These are phyloP conservation scores for Pseudanteris insignis DNA, from an alignment of 2,888 invertebrate genomes.

Conservation along the genomic window DNA sequence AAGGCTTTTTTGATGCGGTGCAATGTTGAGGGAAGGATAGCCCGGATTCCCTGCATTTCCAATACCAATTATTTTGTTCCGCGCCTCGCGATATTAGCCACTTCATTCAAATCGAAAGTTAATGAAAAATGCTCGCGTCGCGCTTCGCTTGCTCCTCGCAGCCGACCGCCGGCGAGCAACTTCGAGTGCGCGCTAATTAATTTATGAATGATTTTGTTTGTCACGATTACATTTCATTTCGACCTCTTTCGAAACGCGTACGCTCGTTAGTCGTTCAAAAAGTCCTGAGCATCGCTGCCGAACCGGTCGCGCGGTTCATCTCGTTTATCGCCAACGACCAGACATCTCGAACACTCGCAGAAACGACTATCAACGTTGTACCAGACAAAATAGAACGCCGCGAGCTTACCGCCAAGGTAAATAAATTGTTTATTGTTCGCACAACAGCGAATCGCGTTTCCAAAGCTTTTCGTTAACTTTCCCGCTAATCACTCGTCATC, in stretches of 20 bases:
- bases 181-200: constrained; percentile 9
- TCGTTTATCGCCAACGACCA: constrained; percentile 25
- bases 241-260: constrained; percentile 4
- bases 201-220: constrained; percentile 17
- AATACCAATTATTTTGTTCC: constrained; percentile 43
- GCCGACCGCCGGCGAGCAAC: too few relatives aligned
- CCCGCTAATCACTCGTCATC: too few relatives aligned
- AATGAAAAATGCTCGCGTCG: constrained; percentile 29
- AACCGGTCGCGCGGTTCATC: constrained; percentile 23
- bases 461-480: too few relatives aligned
- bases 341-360: constrained; percentile 22
- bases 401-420: constrained; percentile 8
- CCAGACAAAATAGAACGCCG: constrained; percentile 13
- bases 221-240: constrained; percentile 15
- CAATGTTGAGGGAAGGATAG: constrained; percentile 28
- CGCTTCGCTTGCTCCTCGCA: neutral
- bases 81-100: constrained; percentile 34
- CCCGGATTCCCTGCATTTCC: constrained; percentile 38
- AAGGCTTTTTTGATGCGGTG: constrained; percentile 45
- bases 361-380: too few relatives aligned
- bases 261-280: too few relatives aligned
- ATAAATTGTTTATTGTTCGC: constrained; percentile 13
- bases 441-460: too few relatives aligned
- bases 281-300: too few relatives aligned
- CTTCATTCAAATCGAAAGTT: constrained; percentile 32